phyloP scores from a whole-genome alignment of 2,888 invertebrate species.

The Elysia crispata region DNA sequence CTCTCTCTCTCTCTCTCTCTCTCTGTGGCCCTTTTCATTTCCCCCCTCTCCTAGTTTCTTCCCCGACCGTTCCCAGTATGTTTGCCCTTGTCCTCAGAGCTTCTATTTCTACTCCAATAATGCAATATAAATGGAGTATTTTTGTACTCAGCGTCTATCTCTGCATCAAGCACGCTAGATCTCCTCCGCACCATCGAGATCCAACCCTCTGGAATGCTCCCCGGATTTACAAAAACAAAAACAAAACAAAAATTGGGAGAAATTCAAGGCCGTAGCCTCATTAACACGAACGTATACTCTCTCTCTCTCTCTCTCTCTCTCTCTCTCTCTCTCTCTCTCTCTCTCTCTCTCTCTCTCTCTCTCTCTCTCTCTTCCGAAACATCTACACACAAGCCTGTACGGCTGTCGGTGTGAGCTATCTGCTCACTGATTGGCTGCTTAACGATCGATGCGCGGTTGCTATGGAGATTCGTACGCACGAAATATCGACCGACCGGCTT shows the following conservation, averaged over 20 bases:
- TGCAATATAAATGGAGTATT: no score
- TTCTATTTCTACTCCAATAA: neutral
- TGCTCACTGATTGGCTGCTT: no score
- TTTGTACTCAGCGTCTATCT: conserved; percentile 2
- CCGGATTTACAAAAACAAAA: neutral
- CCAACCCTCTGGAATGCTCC: neutral
- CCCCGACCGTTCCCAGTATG: neutral
- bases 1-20: conserved; percentile 16
- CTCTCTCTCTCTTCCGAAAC: neutral
- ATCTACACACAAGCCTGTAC: no score
- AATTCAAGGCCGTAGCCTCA: neutral
- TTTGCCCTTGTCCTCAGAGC: neutral
- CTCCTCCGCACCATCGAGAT: no score
- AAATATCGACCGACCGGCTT: no score
- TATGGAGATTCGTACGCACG: no score
- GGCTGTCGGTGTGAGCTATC: no score
- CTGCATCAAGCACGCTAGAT: no score
- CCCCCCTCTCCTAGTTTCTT: conserved; percentile 15
- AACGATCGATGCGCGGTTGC: no score
- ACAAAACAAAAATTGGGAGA: no score
- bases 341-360: neutral
- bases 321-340: conserved; percentile 27
- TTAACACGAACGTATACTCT: neutral
- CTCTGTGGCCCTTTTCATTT: neutral
- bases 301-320: conserved; percentile 34